phyloP scores from a whole-genome alignment of 2,888 invertebrate species.

The Nephrocerus scutellatus region DNA sequence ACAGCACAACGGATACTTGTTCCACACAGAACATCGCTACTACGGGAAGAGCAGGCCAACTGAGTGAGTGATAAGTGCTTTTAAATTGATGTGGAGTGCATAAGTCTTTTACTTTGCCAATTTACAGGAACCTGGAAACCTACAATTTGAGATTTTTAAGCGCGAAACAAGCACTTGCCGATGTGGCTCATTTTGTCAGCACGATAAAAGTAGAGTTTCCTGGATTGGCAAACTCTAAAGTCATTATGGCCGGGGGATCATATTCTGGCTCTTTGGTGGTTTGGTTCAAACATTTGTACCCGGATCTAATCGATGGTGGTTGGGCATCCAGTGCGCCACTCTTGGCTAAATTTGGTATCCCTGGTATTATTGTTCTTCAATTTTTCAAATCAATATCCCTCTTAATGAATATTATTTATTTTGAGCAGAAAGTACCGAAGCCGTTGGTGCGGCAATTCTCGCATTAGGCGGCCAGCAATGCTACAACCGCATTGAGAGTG shows the following conservation, averaged over 20 bases:
- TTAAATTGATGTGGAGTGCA: conserved; percentile 26
- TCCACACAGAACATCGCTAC: conserved; percentile 69
- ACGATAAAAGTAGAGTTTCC: too few species aligned
- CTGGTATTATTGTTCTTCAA: too few species aligned
- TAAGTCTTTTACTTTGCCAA: too few species aligned
- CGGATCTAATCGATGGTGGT: conserved; percentile 52
- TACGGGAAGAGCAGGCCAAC: conserved; percentile 65
- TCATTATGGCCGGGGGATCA: conserved; percentile 53
- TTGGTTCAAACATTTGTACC: conserved; percentile 56
- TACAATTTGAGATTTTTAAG: conserved; percentile 53
- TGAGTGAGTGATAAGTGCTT: conserved; percentile 45
- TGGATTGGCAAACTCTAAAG: conserved; percentile 30
- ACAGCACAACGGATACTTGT: conserved; percentile 53
- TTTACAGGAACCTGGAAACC: conserved; percentile 49
- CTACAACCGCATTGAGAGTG: conserved; percentile 13
- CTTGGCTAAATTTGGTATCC: conserved; percentile 52
- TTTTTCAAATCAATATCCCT: not conserved
- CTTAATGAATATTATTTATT: too few species aligned
- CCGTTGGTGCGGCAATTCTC: conserved; percentile 20
- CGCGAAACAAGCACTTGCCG: conserved; percentile 56
- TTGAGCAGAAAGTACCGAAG: conserved; percentile 26
- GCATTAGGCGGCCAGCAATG: conserved; percentile 20
- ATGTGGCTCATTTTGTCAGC: conserved; percentile 54
- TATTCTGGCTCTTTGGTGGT: conserved; percentile 56
- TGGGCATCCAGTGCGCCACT: conserved; percentile 57